Evolutionary conservation across 2,113 vertebrate species (phyloP), one percentile per base, ranked within the genome.

Genomic region (Chiloscyllium plagiosum): DNA sequence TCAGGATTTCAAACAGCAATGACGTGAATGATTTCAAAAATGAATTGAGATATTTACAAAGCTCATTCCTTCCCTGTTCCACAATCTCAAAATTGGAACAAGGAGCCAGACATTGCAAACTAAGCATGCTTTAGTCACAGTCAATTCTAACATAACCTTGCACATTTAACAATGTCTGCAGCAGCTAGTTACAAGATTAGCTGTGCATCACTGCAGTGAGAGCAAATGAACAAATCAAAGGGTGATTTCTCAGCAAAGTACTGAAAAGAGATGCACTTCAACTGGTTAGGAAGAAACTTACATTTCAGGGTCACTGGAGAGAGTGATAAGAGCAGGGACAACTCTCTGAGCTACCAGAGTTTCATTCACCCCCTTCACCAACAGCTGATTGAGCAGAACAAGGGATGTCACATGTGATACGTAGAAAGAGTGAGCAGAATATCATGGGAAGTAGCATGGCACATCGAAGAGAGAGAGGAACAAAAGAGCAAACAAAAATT

Each of bases 341-440:
- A 99, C 99, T 98, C 99, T 99, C 98, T 99, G 99, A 98, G 99
- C 99, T 98, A 99, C 99, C 98, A 99, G 98, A 97, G 99, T 99
- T 98, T 99, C 99, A 99, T 99, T 99, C 98, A 99, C 99, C 99
- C 99, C 99, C 98, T 99, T 99, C 99, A 99, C 99, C 99, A 99
- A 98, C 98, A 99, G 99, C 99, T 99, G 99, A 98, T 97, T 98
- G 98, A 97, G 97, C 97, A 97, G 97, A 98, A 95, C 97, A 97
- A 98, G 97, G 97, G 97, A 96, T 97, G 97, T 98, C 98, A 98
- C 98, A 98, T 98, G 97, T 97, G 98, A 97, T 96, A 97, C 97
- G 98, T 96, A 97, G 97, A 98, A 98, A 99, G 98, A 98, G 98
- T 96, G 98, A 98, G 98, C 97, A 98, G 97, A 98, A 97, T 97